Base-by-base conservation (phyloP, 2,888 invertebrate species). In the Amiota minor region DNA sequence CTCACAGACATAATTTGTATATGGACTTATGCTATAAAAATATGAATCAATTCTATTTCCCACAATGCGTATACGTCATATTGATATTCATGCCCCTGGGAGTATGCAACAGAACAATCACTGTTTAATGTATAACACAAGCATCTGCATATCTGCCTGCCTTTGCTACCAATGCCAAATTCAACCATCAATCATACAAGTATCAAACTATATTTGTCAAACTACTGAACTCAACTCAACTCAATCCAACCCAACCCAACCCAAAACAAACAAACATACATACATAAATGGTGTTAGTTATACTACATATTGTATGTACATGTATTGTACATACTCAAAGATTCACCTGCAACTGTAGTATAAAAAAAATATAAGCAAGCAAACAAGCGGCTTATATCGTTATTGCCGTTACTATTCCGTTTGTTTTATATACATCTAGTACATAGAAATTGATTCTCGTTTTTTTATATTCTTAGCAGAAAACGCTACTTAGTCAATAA, bases 251-350 rank as follows among this genome's bases (percentile, higher is more conserved):
- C n/a, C 18, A 14, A 23, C 16, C 8, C 10, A 47, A 65, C 11
- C 2, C 76, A 81, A 75, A 77, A 70, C 70, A 76, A 65, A 75
- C 68, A 73, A 71, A 71, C n/a, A n/a, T n/a, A n/a, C n/a, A 70
- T 78, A 74, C 62, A 64, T 56, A 72, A 55, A 72, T 71, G 53
- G 53, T 50, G 53, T 50, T 35, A 35, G 35, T 35, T 35, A 50
- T 59, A 20, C 20, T 20, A 20, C 20, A 20, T 59, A n/a, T 8
- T 50, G n/a, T 4, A 4, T 50, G 6, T 50, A 2, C 4, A n/a
- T 50, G 50, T 14, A n/a, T 73, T 75, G 47, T 45, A 56, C 53
- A 65, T 71, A 71, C 64, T 71, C 46, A 55, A 65, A 72, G 71
- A 72, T 72, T 72, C 65, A 72, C 55, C 71, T 72, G 71, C 65